A percentile compares a stretch with the other conserved stretches of the same genome.
These are phyloP conservation scores for Phortica okadai DNA, from an alignment of 2,888 invertebrate species.

Conservation along the genomic window DNA sequence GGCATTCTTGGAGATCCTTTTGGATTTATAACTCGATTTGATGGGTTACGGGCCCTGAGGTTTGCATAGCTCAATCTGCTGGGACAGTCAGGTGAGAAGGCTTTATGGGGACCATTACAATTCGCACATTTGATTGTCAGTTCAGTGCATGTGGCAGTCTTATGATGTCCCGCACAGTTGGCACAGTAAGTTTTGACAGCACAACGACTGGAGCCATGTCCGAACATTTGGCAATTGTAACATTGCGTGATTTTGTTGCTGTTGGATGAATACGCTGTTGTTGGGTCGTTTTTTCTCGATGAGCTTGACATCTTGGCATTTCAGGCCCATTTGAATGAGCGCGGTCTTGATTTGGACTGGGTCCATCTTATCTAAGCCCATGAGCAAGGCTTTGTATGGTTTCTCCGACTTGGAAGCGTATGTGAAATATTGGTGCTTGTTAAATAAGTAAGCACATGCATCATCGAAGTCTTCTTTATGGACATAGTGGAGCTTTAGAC, in stretches of 20 bases:
- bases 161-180: slow-evolving; percentile 30
- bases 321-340: too few relatives aligned
- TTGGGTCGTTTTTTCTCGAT: background rate
- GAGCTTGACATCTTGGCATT: slow-evolving; percentile 27
- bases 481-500: too few relatives aligned
- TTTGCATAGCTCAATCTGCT: slow-evolving; percentile 22
- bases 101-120: slow-evolving; percentile 8
- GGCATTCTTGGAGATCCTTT: background rate
- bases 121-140: slow-evolving; percentile 2
- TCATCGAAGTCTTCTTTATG: too few relatives aligned
- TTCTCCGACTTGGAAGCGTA: too few relatives aligned
- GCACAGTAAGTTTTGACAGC: slow-evolving; percentile 36
- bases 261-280: background rate
- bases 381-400: too few relatives aligned
- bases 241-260: too few relatives aligned
- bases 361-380: too few relatives aligned
- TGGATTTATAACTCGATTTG: background rate
- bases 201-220: too few relatives aligned
- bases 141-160: slow-evolving; percentile 17
- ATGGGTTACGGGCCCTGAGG: background rate
- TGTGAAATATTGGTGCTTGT: too few relatives aligned
- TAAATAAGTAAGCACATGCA: too few relatives aligned
- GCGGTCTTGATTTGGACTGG: too few relatives aligned
- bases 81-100: slow-evolving; percentile 27
- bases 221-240: too few relatives aligned